These are phyloP conservation scores for Eristalis tenax DNA, from an alignment of 2,888 invertebrate genomes.

Conservation along the genomic window DNA sequence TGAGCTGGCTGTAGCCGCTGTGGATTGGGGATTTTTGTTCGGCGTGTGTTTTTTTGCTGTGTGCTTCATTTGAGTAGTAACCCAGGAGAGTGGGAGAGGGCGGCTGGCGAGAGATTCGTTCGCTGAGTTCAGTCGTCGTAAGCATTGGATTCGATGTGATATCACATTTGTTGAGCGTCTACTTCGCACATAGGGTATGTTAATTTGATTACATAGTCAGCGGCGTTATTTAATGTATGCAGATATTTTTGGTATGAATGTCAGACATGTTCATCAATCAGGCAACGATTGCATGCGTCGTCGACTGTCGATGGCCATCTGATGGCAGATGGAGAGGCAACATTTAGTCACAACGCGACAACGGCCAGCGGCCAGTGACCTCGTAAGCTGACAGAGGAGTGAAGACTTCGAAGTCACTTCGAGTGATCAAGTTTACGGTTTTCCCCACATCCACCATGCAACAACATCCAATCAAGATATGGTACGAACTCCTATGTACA, in stretches of 20 bases:
- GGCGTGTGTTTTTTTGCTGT: not conserved
- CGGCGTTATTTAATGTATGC: constrained; percentile 9
- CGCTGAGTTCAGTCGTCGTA: constrained; percentile 50
- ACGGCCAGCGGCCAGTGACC: not conserved
- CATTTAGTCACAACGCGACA: no score
- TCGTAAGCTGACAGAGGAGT: not conserved
- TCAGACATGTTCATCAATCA: constrained; percentile 9
- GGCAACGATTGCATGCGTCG: not conserved
- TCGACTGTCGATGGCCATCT: no score
- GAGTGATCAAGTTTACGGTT: not conserved
- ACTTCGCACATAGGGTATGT: constrained; percentile 37
- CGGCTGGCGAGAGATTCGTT: constrained; percentile 43
- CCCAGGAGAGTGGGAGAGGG: constrained; percentile 45
- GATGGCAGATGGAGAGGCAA: no score
- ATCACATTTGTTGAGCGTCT: constrained; percentile 13
- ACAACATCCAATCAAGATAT: not conserved
- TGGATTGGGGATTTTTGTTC: not conserved
- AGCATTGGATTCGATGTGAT: constrained; percentile 46
- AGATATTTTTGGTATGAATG: not conserved
- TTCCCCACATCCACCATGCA: not conserved
- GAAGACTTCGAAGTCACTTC: not conserved
- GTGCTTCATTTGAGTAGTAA: constrained; percentile 7
- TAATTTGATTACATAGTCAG: constrained; percentile 52
- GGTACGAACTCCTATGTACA: not conserved
- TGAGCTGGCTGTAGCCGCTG: constrained; percentile 2